Conservation (phyloP, 2,113 vertebrate genomes). For the Oncorhynchus gorbuscha region DNA sequence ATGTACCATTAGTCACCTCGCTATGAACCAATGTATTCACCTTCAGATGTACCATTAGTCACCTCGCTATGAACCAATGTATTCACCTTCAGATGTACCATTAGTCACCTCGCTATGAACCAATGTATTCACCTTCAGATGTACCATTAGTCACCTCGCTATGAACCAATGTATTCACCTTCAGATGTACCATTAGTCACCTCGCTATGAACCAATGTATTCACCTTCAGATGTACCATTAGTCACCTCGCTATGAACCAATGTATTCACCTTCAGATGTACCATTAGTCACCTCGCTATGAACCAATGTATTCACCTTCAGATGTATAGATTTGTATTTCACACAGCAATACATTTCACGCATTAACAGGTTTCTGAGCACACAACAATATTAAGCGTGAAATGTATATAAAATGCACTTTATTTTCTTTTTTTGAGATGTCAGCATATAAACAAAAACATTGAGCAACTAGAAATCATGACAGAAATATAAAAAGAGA, state of each 20-base stretch:
- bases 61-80: conserved; percentile 40
- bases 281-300: conserved; percentile 35
- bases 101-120: conserved; percentile 40
- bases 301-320: conserved; percentile 40
- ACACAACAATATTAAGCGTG: background rate
- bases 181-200: no score
- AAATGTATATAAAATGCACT: no score
- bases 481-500: background rate
- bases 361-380: background rate
- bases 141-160: no score
- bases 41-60: conserved; percentile 34
- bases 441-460: conserved; percentile 5
- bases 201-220: conserved; percentile 41
- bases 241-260: conserved; percentile 43
- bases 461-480: background rate
- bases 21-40: conserved; percentile 41
- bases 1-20: no score
- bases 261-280: conserved; percentile 35
- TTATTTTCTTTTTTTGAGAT: background rate
- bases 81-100: conserved; percentile 35
- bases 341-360: background rate
- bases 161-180: conserved; percentile 43
- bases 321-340: conserved; percentile 35
- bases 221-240: conserved; percentile 32
- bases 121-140: conserved; percentile 39